Evolutionary conservation across 2,113 vertebrate genomes (phyloP).

Genomic region (Syngnathus scovelli): DNA sequence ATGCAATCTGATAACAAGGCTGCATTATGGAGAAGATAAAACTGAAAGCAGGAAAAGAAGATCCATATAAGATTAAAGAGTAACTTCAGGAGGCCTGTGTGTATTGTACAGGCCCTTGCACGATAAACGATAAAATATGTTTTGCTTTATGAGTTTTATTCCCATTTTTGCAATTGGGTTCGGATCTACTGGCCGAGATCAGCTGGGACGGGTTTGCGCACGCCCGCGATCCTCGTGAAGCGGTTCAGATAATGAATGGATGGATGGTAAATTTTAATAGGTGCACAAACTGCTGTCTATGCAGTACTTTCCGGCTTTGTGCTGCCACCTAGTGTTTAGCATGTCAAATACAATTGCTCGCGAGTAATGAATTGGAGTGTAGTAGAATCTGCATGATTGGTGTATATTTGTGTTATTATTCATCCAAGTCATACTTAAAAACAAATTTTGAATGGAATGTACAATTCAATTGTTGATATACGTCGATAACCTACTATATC

Average conservation of each 20-base stretch:
- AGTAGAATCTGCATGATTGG: neutral
- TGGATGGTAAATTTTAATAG: too few relatives aligned
- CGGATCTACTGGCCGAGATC: neutral
- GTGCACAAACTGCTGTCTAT: neutral
- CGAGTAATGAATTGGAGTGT: neutral
- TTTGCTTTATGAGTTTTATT: neutral
- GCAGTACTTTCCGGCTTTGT: conserved; percentile 8
- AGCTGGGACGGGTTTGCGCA: too few relatives aligned
- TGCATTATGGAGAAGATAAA: neutral
- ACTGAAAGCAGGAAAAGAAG: neutral
- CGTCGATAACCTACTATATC: too few relatives aligned
- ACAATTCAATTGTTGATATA: too few relatives aligned
- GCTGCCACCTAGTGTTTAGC: conserved; percentile 38
- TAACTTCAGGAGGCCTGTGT: neutral
- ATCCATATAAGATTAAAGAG: neutral
- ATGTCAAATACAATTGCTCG: neutral
- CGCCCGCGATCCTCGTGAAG: too few relatives aligned
- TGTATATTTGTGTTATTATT: neutral
- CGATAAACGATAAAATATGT: neutral
- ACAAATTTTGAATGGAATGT: too few relatives aligned
- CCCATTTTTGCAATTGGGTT: neutral
- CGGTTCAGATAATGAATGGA: too few relatives aligned
- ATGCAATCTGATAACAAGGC: conserved; percentile 1
- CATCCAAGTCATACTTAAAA: neutral
- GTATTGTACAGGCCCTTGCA: neutral